Conservation (phyloP, 2,797 vertebrate species). For the Phyllotis vaccarum region DNA sequence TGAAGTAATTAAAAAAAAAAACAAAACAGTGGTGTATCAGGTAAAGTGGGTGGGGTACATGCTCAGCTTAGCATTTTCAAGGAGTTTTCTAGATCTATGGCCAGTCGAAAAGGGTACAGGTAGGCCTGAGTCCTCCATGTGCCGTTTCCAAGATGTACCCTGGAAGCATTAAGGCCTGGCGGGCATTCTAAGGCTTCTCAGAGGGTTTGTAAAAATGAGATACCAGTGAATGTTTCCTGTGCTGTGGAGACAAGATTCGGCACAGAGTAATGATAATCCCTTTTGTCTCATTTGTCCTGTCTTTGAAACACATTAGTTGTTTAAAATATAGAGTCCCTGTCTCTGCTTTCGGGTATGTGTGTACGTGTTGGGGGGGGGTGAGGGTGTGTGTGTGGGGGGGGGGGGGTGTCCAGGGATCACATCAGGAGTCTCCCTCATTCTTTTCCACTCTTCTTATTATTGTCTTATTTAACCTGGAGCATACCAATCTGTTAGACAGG, state of each 20-base stretch:
- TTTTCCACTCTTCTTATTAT: background rate
- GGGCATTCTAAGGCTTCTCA: background rate
- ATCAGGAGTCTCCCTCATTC: background rate
- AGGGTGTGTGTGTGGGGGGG: background rate
- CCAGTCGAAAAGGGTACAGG: background rate
- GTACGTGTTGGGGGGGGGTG: background rate
- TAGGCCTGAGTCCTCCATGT: background rate
- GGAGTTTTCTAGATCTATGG: background rate
- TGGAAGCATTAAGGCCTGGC: background rate
- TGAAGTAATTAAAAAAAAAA: no score
- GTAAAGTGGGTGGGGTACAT: no score
- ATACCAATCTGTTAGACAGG: background rate
- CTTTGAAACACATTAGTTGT: background rate
- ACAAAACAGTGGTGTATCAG: no score
- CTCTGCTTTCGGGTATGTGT: background rate
- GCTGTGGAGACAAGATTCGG: accelerated
- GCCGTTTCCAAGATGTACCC: background rate
- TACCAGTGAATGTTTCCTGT: background rate
- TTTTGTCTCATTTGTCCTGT: background rate
- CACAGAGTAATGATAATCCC: no score
- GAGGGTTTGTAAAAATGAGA: background rate
- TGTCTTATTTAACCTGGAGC: background rate
- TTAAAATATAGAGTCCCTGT: background rate
- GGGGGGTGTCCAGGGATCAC: background rate
- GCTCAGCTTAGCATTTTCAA: no score